Base-by-base conservation (phyloP, 2,888 invertebrate species). In the Drosophila tripunctata region DNA sequence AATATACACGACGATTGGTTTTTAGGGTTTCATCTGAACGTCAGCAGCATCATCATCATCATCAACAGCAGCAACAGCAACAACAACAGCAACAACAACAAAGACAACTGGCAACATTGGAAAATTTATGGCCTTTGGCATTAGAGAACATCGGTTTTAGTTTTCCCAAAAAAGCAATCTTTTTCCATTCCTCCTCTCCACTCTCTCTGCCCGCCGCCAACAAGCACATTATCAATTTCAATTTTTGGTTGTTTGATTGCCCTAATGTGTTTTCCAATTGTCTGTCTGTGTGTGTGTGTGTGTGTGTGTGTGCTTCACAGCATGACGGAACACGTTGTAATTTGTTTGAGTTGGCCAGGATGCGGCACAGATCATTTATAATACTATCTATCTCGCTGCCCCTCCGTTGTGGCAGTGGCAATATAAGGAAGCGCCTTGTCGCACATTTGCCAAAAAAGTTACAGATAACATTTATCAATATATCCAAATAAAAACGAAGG, bases 211-310 rank as follows among this genome's bases (percentile, higher is more conserved):
- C 21, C 12, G 24, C 22, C 6, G 48, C 17, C 30, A 35, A 35
- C 51, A 33, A 47, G 52, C 35, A 64, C 83, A 87, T 87, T 83
- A 82, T 87, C 79, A 83, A 82, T 77, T 84, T 84, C 88, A 87
- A 84, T 84, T 84, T 83, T 87, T 71, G 78, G 76, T 80, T 76
- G 74, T 77, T 77, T 81, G 82, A 86, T 83, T 79, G 80, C 80
- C 75, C 60, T 85, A 85, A 85, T 85, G 84, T 83, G 63, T 85
- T 88, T 85, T 86, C 80, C 86, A 82, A 81, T 78, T 84, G 81
- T 78, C 56, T 85, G 54, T 33, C 21, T 36, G 17, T 54, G 14
- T 65, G 31, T 36, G 15, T 45, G 40, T 70, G 47, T 52, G 33
- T 56, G 43, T 52, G 17, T 57, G 35, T 57, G 21, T 67, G 61